Base-by-base conservation (phyloP, 2,797 vertebrate genomes). In the Clarias fuscus region DNA sequence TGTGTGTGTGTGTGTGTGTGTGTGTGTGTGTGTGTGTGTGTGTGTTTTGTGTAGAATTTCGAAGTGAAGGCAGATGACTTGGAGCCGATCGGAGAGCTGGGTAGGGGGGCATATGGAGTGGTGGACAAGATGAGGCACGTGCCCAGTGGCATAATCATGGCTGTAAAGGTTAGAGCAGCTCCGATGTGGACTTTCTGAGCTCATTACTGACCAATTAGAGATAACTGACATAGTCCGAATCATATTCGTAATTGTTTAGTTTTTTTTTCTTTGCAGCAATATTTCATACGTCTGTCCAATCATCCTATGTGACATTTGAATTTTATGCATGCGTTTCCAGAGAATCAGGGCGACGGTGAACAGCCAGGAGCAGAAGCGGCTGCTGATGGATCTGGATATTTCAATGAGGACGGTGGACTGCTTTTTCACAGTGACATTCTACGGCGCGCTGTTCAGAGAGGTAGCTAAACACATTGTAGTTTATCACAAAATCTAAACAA, bases 41-140 rank as follows among this genome's bases (percentile, higher is more conserved):
- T 22, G 2, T 84, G 27, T 80, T 27, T 20, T 80, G 48, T 37
- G 0, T 90, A 99, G 98, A 99, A 99, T 93, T 99, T 99, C 92
- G 98, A 98, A 92, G 97, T 99, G 93, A 99, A 99, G 93, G 98
- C 98, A 0, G 98, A 99, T 96, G 98, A 99, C 94, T 93, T 99
- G 95, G 97, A 98, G 89, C 97, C 96, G 88, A 98, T 99, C 59
- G 94, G 93, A 22, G 98, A 99, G 93, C 95, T 99, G 93, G 98
- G 98, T 0, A 95, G 98, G 88, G 98, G 98, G 84, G 98, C 98
- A 0, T 99, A 99, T 58, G 98, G 98, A 37, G 98, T 98, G 86
- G 98, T 99, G 94, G 97, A 99, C 93, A 98, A 97, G 96, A 99
- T 99, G 98, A 95, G 94, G 85, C 98, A 99, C 24, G 93, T 98